Evolutionary conservation across 2,888 invertebrate species (phyloP).

Genomic region (Ethmia dodecea): DNA sequence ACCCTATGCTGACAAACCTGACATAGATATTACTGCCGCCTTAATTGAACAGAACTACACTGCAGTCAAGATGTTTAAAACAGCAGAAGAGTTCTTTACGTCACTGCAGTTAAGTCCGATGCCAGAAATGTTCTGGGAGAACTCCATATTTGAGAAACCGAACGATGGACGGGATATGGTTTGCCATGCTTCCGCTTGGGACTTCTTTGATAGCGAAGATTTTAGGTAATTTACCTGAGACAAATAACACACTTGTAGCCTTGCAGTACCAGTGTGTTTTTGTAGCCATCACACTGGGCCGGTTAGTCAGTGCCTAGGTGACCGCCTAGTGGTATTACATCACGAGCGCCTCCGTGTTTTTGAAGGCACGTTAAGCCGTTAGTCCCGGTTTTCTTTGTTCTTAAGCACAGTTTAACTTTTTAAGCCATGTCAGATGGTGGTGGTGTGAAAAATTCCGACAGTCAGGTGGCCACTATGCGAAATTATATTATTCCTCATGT

Average conservation of each 20-base stretch:
- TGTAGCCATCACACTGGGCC: too few relatives aligned
- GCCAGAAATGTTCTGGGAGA: slow-evolving; percentile 89
- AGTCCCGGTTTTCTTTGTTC: too few relatives aligned
- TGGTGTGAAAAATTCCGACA: too few relatives aligned
- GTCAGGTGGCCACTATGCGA: too few relatives aligned
- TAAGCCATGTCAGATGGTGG: too few relatives aligned
- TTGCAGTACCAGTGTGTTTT: too few relatives aligned
- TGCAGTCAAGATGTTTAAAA: slow-evolving; percentile 85
- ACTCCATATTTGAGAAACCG: slow-evolving; percentile 89
- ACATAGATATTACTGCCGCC: slow-evolving; percentile 83
- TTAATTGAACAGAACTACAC: slow-evolving; percentile 85
- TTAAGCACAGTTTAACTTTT: too few relatives aligned
- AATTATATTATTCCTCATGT: too few relatives aligned
- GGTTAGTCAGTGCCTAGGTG: too few relatives aligned
- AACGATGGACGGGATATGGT: slow-evolving; percentile 82
- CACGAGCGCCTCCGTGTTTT: too few relatives aligned
- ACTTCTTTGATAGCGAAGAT: slow-evolving; percentile 88
- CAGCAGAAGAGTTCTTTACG: slow-evolving; percentile 90
- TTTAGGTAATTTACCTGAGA: slow-evolving; percentile 83
- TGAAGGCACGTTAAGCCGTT: too few relatives aligned
- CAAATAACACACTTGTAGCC: neutral
- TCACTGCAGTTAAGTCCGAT: slow-evolving; percentile 87
- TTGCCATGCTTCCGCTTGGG: slow-evolving; percentile 94
- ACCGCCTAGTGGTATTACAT: too few relatives aligned
- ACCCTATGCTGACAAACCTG: slow-evolving; percentile 83